These are phyloP conservation scores for Allygus modestus DNA, from an alignment of 2,888 invertebrate species.

Conservation along the genomic window DNA sequence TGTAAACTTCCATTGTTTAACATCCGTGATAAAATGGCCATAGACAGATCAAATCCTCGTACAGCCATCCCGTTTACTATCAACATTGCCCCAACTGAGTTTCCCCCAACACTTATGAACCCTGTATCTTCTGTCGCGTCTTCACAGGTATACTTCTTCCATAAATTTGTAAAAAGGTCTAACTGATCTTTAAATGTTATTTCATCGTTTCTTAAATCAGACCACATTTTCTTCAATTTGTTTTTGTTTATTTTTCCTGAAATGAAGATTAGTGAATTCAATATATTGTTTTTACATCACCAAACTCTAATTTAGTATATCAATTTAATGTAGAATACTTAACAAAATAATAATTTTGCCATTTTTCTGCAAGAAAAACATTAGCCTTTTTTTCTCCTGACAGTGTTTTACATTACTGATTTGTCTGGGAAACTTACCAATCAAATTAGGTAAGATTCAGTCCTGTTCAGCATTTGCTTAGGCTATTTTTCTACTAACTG, in stretches of 20 bases:
- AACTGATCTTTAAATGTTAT: background rate
- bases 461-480: no score
- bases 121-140: conserved; percentile 72
- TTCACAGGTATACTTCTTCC: conserved; percentile 42
- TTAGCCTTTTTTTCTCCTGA: no score
- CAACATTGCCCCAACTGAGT: conserved; percentile 83
- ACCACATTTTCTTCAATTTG: conserved; percentile 33
- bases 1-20: conserved; percentile 72
- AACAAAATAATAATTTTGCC: no score
- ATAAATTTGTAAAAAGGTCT: conserved; percentile 48
- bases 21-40: conserved; percentile 22
- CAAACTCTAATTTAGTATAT: no score
- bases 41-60: background rate
- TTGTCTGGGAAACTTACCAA: no score
- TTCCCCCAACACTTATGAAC: conserved; percentile 83
- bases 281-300: background rate
- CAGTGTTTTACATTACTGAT: no score
- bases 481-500: no score
- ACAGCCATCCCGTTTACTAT: conserved; percentile 79
- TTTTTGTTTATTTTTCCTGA: conserved; percentile 63
- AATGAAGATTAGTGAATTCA: conserved; percentile 36
- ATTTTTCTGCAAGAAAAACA: no score
- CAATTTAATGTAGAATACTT: no score
- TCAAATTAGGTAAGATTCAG: no score
- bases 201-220: conserved; percentile 25